These are phyloP conservation scores for Vultur gryphus DNA, from an alignment of 2,797 vertebrate genomes.

Conservation along the genomic window DNA sequence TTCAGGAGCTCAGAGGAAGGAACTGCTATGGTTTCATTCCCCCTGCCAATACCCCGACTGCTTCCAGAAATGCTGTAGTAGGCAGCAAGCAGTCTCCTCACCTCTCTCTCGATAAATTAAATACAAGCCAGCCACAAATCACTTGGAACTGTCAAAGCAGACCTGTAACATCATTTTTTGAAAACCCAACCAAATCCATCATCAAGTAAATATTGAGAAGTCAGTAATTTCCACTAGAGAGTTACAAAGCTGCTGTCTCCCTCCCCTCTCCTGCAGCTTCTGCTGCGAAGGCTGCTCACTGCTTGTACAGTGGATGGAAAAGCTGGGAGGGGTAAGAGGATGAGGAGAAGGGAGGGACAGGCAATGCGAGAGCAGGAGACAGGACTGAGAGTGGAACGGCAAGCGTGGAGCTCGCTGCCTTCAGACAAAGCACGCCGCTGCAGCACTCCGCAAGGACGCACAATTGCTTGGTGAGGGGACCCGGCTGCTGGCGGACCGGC, in stretches of 20 bases:
- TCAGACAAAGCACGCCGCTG: conserved; percentile 73
- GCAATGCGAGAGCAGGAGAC: conserved; percentile 50
- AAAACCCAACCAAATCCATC: not conserved
- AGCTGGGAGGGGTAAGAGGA: conserved; percentile 68
- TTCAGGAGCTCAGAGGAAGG: not conserved
- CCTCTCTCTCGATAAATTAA: conserved; percentile 21
- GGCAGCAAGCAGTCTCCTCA: conserved; percentile 1
- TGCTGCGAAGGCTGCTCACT: conserved; percentile 49
- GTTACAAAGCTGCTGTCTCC: conserved; percentile 9
- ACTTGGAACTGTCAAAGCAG: not conserved
- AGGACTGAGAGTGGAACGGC: conserved; percentile 43
- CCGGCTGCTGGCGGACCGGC: not conserved
- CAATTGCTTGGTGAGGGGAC: not conserved
- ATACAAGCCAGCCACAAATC: conserved; percentile 30
- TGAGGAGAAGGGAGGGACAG: conserved; percentile 70
- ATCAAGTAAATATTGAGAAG: not conserved
- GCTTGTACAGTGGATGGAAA: conserved; percentile 46
- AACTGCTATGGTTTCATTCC: not conserved
- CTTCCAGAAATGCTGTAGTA: conserved; percentile 1
- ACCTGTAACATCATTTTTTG: not conserved
- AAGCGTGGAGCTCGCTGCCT: conserved; percentile 64
- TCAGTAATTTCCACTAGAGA: not conserved
- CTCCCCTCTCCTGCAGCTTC: conserved; percentile 32
- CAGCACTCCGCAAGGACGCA: not conserved
- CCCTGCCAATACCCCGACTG: not conserved